These are phyloP conservation scores for Tortrix viridana DNA, from an alignment of 2,888 invertebrate species.

Conservation along the genomic window DNA sequence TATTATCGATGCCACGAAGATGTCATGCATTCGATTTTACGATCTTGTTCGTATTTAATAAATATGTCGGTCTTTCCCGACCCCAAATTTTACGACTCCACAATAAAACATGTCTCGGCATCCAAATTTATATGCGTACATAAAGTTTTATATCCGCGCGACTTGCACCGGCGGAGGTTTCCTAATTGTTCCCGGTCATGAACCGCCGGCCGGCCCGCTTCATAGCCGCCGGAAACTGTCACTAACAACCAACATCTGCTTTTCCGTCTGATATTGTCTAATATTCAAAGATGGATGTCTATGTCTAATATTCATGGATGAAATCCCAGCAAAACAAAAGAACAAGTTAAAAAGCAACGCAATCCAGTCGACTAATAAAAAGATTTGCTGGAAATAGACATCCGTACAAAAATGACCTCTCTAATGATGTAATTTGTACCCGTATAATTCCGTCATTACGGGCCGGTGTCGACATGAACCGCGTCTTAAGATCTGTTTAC, in stretches of 20 bases:
- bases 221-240: constrained; percentile 54
- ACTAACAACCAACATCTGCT: constrained; percentile 52
- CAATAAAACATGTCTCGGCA: constrained; percentile 84
- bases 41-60: constrained; percentile 82
- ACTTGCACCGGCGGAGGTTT: constrained; percentile 75
- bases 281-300: constrained; percentile 35
- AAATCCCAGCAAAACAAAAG: neutral
- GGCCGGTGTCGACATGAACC: constrained; percentile 50
- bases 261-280: constrained; percentile 51
- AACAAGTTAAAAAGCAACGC: constrained; percentile 24
- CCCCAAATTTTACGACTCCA: constrained; percentile 81
- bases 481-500: constrained; percentile 49
- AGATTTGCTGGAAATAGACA: constrained; percentile 50
- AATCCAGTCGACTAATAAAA: constrained; percentile 42
- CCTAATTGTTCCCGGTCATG: constrained; percentile 83
- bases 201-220: constrained; percentile 52
- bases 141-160: constrained; percentile 82
- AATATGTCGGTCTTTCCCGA: constrained; percentile 82
- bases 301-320: neutral
- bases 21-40: constrained; percentile 78
- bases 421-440: constrained; percentile 73
- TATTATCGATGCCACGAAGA: constrained; percentile 77
- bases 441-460: constrained; percentile 72
- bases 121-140: constrained; percentile 83
- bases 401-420: constrained; percentile 57